Percentiles rank a stretch among this genome's conserved stretches.
Conservation (phyloP, 2,888 invertebrate genomes). For the Thumatha senex region DNA sequence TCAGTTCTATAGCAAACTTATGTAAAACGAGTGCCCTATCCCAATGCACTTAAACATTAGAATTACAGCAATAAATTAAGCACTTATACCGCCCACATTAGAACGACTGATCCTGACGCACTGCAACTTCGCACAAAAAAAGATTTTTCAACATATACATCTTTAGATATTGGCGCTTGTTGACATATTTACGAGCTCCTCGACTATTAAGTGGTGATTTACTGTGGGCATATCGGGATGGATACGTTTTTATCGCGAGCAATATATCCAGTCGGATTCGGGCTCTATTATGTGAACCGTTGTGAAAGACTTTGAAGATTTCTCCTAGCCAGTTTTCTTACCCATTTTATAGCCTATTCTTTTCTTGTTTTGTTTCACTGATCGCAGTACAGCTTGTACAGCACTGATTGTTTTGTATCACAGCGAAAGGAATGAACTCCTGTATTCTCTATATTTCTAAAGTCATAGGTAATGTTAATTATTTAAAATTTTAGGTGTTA, state of each 20-base stretch:
- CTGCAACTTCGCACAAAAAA: conserved; percentile 46
- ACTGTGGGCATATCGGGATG: conserved; percentile 79
- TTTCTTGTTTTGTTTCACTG: neutral
- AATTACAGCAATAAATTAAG: conserved; percentile 12
- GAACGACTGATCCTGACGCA: conserved; percentile 48
- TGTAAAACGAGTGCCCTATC: neutral
- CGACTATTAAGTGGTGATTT: conserved; percentile 82
- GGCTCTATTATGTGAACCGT: conserved; percentile 71
- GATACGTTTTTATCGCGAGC: conserved; percentile 81
- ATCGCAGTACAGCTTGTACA: too few relatives aligned
- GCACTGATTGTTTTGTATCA: too few relatives aligned
- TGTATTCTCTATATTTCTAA: too few relatives aligned
- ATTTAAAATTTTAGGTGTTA: too few relatives aligned
- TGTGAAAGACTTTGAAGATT: conserved; percentile 46
- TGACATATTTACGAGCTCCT: conserved; percentile 81
- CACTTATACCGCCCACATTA: conserved; percentile 22
- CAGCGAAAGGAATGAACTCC: too few relatives aligned
- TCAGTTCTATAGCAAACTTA: too few relatives aligned
- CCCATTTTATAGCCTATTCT: conserved; percentile 19
- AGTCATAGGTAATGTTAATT: too few relatives aligned
- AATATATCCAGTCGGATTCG: conserved; percentile 73
- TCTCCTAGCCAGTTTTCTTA: conserved; percentile 29
- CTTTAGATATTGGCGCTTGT: conserved; percentile 79
- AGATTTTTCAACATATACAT: conserved; percentile 67
- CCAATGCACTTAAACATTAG: conserved; percentile 12